Base-by-base conservation (phyloP, 2,888 invertebrate genomes). In the Caenorhabditis imperialis region DNA sequence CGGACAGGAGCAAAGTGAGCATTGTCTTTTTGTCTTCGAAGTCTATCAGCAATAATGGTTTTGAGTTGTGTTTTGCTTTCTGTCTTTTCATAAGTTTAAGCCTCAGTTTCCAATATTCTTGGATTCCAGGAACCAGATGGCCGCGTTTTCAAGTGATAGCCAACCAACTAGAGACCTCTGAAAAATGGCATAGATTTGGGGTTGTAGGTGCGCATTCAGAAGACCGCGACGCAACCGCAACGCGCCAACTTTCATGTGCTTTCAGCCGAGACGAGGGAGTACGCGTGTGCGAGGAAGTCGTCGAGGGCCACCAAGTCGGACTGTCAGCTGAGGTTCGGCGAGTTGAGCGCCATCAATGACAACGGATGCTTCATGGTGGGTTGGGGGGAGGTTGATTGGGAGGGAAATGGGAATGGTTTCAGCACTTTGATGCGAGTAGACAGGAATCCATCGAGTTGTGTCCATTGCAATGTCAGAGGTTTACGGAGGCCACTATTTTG, bases 351-450 rank as follows among this genome's bases (percentile, higher is more conserved):
- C 2, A 61, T 73, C 30, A 73, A 73, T 40, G 73, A 73, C 35
- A 73, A 73, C 30, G 73, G 73, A 20, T 73, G 73, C 37, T 73
- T 73, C 18, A 65, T 65, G 65, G 72, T 72, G 10, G 48, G 18
- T 20, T 44, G 25, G n/a, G 4, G 14, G 42, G 16, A 1, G 1
- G 10, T 23, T 2, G 3, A 3, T 23, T 7, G 7, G 16, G 5
- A 7, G 25, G 48, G 48, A 25, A 16, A 18, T 22, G 23, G 3
- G 42, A 16, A 18, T 22, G 23, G 3, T 50, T 71, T 40, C 44
- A 65, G 73, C 65, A 73, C 25, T 61, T 55, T n/a, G 73, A 73
- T 27, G 16, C 60, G 1, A 33, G 22, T 4, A 40, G 38, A 23
- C 54, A 65, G 20, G 73, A 65, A 37, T 47, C 61, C 10, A 33